Evolutionary conservation across 1,140 invertebrate genomes (phyloP).

Genomic region (Drosophila arawakana): DNA sequence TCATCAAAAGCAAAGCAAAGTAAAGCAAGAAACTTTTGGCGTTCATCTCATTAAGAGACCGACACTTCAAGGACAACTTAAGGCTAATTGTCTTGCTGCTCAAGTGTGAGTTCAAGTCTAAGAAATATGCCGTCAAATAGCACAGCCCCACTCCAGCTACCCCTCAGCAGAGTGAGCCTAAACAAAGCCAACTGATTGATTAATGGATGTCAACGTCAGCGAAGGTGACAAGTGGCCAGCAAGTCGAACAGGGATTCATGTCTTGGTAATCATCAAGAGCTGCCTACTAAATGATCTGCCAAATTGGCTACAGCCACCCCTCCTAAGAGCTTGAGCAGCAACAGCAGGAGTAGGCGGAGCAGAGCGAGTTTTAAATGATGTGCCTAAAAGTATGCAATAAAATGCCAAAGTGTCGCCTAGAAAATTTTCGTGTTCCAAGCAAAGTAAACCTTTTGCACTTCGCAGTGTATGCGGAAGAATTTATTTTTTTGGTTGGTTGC

Average conservation of each 20-base stretch:
- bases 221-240: slow-evolving; percentile 74
- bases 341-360: too few relatives aligned
- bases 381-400: slow-evolving; percentile 70
- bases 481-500: slow-evolving; percentile 56
- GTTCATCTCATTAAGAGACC: slow-evolving; percentile 60
- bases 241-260: slow-evolving; percentile 60
- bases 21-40: slow-evolving; percentile 29
- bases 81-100: slow-evolving; percentile 60
- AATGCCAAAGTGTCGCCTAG: slow-evolving; percentile 71
- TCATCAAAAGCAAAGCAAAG: slow-evolving; percentile 10
- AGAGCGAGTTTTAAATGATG: slow-evolving; percentile 6
- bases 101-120: slow-evolving; percentile 10
- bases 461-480: slow-evolving; percentile 57
- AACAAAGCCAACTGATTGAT: slow-evolving; percentile 68
- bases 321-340: neutral
- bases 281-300: slow-evolving; percentile 72
- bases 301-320: slow-evolving; percentile 43
- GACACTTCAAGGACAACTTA: slow-evolving; percentile 61
- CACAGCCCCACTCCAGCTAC: neutral
- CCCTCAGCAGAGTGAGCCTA: slow-evolving; percentile 4
- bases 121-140: slow-evolving; percentile 45
- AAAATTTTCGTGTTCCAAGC: slow-evolving; percentile 22
- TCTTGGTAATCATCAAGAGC: slow-evolving; percentile 23
- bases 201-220: slow-evolving; percentile 71
- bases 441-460: slow-evolving; percentile 8